Evolutionary conservation across 2,113 vertebrate species (phyloP), one percentile per base, ranked within the genome.

Genomic region (Puffinus mauretanicus): DNA sequence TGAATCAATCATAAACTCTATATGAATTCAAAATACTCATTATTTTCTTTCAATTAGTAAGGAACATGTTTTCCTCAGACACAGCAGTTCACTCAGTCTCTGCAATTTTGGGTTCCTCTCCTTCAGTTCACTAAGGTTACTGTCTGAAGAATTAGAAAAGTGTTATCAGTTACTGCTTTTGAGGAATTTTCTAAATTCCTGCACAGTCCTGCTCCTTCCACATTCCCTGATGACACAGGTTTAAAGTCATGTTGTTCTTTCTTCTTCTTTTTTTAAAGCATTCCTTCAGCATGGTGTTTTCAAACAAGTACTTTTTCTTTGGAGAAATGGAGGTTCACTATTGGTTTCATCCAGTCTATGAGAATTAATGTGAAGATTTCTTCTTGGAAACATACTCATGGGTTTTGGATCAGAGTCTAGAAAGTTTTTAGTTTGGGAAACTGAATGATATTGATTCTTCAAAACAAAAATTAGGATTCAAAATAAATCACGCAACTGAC

Each of bases 131-230:
- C 44, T 79, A 49, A 36, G 4, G 13, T 70, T 81, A 51, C 49
- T 61, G 11, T 55, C 40, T 38, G 36, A 93, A 75, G 83, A 93
- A 70, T 46, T 66, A 47, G 58, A 77, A 44, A 77, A 88, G 25
- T 49, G 24, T 82, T 77, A 77, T 44, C 24, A 67, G 78, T 75
- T 52, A 88, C 34, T 77, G 40, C 30, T 94, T 95, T 86, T 77
- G 67, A 72, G 32, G n/a, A 83, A 90, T 76, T 95, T 94, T 84
- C 46, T 76, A 26, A 77, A 86, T 88, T 82, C 61, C 57, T 94
- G 62, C n/a, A 70, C 34, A 76, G 21, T 79, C 19, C 44, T 57
- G 60, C 40, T 90, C 47, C 66, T 70, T 67, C 32, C n/a, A 76
- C 46, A 30, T 57, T 49, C 46, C 25, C 13, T 86, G 49, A 65